phyloP scores from a whole-genome alignment of 2,113 vertebrate species.

The Sander vitreus region DNA sequence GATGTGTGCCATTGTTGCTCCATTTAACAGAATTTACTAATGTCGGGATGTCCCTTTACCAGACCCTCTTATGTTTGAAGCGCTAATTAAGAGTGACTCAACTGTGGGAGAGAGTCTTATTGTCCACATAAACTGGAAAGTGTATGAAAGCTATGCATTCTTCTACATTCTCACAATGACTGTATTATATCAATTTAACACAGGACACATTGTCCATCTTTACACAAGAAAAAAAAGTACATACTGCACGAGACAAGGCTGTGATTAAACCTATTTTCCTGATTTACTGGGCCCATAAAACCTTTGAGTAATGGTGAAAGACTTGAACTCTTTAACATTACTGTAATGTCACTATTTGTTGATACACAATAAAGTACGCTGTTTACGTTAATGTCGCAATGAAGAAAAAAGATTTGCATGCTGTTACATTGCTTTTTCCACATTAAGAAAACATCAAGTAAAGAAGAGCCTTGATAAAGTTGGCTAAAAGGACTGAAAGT shows the following conservation, averaged over 20 bases:
- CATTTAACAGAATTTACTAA: constrained; percentile 42
- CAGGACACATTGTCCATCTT: neutral
- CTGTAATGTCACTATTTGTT: neutral
- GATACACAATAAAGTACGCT: constrained; percentile 8
- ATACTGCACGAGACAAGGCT: neutral
- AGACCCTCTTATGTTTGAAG: constrained; percentile 31
- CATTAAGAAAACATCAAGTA: constrained; percentile 30
- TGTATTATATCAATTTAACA: neutral
- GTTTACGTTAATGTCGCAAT: constrained; percentile 11
- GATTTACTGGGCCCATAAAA: neutral
- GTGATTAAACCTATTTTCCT: neutral
- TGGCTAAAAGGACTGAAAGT: constrained; percentile 15
- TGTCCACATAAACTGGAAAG: constrained; percentile 27
- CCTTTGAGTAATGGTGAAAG: neutral
- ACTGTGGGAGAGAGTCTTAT: constrained; percentile 11
- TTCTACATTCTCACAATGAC: neutral
- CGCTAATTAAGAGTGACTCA: constrained; percentile 37
- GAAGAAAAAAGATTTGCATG: neutral
- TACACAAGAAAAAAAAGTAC: neutral
- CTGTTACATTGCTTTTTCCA: constrained; percentile 23
- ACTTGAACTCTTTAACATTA: neutral
- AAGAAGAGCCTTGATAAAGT: constrained; percentile 5
- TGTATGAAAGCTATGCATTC: constrained; percentile 27
- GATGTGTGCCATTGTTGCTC: constrained; percentile 32
- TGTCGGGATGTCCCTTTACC: constrained; percentile 21